Evolutionary conservation across 2,113 vertebrate species (phyloP).

Genomic region (Scatophagus argus): DNA sequence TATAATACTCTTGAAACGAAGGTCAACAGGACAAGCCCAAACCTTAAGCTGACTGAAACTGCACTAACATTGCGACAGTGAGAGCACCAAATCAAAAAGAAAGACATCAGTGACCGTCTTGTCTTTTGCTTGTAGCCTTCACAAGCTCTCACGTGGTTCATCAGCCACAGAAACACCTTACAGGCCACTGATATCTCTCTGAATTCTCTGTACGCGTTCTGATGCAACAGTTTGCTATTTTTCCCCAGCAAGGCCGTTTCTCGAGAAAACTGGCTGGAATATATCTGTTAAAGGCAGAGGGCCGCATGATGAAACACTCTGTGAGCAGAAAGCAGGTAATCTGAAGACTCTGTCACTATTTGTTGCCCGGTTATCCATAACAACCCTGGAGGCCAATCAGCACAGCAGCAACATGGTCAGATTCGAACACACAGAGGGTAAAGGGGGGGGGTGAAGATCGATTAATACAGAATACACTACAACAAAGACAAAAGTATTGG

Average conservation of each 20-base stretch:
- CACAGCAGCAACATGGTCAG: neutral
- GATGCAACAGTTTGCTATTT: constrained; percentile 60
- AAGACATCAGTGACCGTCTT: neutral
- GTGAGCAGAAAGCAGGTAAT: constrained; percentile 36
- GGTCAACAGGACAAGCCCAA: neutral
- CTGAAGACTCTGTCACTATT: constrained; percentile 44
- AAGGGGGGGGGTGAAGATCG: neutral
- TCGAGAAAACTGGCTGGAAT: neutral
- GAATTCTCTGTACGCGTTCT: constrained; percentile 22
- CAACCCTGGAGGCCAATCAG: constrained; percentile 39
- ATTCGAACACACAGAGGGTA: neutral
- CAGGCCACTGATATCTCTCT: constrained; percentile 8
- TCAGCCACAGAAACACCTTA: constrained; percentile 35
- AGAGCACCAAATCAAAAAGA: neutral
- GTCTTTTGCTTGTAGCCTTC: neutral
- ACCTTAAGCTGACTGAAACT: no score
- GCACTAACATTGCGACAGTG: no score
- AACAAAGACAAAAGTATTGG: no score
- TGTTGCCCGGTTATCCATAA: constrained; percentile 67
- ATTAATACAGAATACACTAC: no score
- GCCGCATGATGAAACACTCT: constrained; percentile 58
- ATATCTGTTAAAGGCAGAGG: constrained; percentile 21
- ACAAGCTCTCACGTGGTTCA: constrained; percentile 38
- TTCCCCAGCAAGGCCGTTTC: constrained; percentile 20
- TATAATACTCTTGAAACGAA: neutral